Base-by-base conservation (phyloP, 2,797 vertebrate species). In the Oryzias sinensis region DNA sequence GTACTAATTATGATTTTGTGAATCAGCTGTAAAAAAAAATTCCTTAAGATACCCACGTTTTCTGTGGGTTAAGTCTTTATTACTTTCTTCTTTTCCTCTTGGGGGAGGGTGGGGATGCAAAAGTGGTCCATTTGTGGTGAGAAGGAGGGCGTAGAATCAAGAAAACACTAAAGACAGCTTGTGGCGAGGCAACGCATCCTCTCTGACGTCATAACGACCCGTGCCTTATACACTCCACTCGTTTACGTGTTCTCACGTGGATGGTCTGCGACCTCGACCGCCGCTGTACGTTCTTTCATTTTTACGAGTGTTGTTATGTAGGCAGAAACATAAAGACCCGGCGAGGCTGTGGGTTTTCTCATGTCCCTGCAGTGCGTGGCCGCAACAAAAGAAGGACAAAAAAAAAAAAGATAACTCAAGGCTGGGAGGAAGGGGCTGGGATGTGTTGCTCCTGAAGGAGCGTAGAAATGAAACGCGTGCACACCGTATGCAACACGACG, bases 1-100 rank as follows among this genome's bases (percentile, higher is more conserved):
- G 89, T 91, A 90, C 80, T 90, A 90, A 91, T 89, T 91, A 92
- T 93, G 91, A 92, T 93, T 93, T 93, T 93, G 91, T 93, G 91
- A 93, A 93, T 93, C 92, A 93, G 91, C 89, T 90, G 86, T 92
- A 81, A 82, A 87, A 77, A 83, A 79, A 86, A 83, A 88, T 79
- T 92, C 89, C 88, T 89, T 79, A 90, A 89, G 82, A 90, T 80
- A 59, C 91, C 91, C 91, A 92, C 91, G 92, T 93, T 93, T 93
- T 93, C 88, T 85, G 92, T 92, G 92, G 91, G 92, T 82, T 63
- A 79, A 70, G 63, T 83, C 70, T 76, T 79, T 70, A 72, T 85
- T 76, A 70, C 59, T 79, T 74, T 68, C 73, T 74, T 74, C 68
- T 52, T 47, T 55, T 61, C 76, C 62, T 50, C 49, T 27, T 37